Conservation (phyloP, 2,888 invertebrate genomes). For the Macroteleia sp. region DNA sequence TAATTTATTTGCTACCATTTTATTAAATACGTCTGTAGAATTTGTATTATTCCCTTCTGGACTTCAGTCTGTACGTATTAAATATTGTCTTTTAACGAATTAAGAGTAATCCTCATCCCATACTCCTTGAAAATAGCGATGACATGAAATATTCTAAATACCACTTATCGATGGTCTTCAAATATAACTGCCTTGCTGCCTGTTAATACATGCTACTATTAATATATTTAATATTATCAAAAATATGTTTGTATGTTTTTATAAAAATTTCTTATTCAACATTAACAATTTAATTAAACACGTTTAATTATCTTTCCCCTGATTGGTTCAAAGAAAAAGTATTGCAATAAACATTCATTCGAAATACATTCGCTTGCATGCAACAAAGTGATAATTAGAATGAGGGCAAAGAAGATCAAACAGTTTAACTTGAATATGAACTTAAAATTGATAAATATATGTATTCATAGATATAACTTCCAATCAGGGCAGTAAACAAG, state of each 20-base stretch:
- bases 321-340: too few relatives aligned
- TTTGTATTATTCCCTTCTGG: slow-evolving; percentile 40
- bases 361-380: slow-evolving; percentile 20
- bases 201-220: slow-evolving; percentile 72
- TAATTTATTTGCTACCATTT: too few relatives aligned
- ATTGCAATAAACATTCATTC: too few relatives aligned
- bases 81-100: slow-evolving; percentile 32
- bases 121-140: slow-evolving; percentile 65
- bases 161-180: slow-evolving; percentile 74
- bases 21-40: too few relatives aligned
- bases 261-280: slow-evolving; percentile 24
- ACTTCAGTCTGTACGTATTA: slow-evolving; percentile 42
- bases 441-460: too few relatives aligned
- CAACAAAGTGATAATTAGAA: neutral
- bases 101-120: slow-evolving; percentile 58
- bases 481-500: slow-evolving; percentile 47
- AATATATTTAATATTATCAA: slow-evolving; percentile 70
- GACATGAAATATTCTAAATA: slow-evolving; percentile 59
- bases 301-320: slow-evolving; percentile 68
- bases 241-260: slow-evolving; percentile 71
- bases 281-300: slow-evolving; percentile 65
- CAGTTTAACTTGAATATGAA: too few relatives aligned
- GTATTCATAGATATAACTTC: slow-evolving; percentile 16
- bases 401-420: neutral
- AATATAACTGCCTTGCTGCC: slow-evolving; percentile 82